Evolutionary conservation across 2,113 vertebrate genomes (phyloP), one percentile per base, ranked within the genome.

Genomic region (Malurus alboscapulatus): DNA sequence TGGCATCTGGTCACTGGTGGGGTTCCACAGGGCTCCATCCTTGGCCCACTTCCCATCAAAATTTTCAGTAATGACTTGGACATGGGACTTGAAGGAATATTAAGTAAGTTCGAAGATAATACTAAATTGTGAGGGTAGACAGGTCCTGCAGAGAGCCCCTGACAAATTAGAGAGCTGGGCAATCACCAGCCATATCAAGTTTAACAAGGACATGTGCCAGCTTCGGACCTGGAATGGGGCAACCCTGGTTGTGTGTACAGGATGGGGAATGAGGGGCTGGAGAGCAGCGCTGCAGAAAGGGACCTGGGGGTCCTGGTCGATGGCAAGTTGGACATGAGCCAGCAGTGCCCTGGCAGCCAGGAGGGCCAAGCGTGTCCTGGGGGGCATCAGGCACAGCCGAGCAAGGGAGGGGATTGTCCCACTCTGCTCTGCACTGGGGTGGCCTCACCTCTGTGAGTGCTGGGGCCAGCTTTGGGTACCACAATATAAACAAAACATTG

Each of bases 311-410:
- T 74, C 18, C 22, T 57, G 50, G 14, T n/a, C 0, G 1, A 5
- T 19, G 50, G 5, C 18, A 57, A 65, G 29, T 1, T 48, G 6
- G 48, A 5, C 2, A 7, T 13, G 50, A 40, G 42, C 1, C 18
- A 65, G 18, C 40, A 55, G 58, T n/a, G 68, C 42, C 42, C 42
- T 48, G 69, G 50, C 42, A 74, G 24, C 24, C 69, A 34, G 42
- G 51, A 74, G 51, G 24, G 24, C 3, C 19, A 27, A 0, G 1
- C 7, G 0, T 50, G 29, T 58, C 18, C 79, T 50, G 15, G 30
- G 63, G 34, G 1, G 3, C 12, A 25, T 34, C 36, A 12, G 69
- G 50, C 2, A 40, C 69, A 65, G 58, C n/a, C 0, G 0, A 50
- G 42, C 42, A 74, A 74, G 29, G 29, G 50, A 73, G 15, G n/a